These are phyloP conservation scores for Calyptomena viridis DNA, from an alignment of 2,113 vertebrate species.

Conservation along the genomic window DNA sequence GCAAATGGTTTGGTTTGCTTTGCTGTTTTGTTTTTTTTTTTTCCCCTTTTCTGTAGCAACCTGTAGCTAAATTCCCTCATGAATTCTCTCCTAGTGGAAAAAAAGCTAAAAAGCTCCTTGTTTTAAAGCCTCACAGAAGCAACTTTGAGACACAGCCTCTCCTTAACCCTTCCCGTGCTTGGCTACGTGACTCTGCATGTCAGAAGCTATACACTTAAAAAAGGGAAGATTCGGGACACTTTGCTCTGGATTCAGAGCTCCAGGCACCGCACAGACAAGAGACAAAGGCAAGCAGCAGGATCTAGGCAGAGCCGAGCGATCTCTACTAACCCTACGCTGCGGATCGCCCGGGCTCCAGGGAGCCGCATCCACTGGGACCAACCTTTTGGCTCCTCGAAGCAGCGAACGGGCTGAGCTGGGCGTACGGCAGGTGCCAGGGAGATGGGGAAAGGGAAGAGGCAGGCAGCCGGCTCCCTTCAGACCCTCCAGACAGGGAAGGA, in stretches of 20 bases:
- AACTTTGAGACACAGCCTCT: not conserved
- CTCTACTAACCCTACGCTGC: not conserved
- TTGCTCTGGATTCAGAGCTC: not conserved
- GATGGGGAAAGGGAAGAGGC: not conserved
- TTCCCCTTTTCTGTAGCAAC: not conserved
- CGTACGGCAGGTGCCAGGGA: not conserved
- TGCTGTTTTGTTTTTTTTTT: no score
- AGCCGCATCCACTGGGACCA: accelerated
- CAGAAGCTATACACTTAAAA: accelerated
- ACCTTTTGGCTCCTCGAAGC: not conserved
- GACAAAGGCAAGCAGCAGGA: not conserved
- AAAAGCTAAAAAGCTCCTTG: not conserved
- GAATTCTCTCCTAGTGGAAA: not conserved
- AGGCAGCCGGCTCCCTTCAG: not conserved
- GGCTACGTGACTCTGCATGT: not conserved
- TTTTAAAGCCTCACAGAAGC: not conserved
- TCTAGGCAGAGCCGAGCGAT: not conserved
- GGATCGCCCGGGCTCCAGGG: not conserved
- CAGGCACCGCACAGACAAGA: not conserved
- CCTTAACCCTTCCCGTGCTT: not conserved
- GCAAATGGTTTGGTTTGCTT: not conserved
- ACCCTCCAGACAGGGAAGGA: not conserved
- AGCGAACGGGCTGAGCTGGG: not conserved
- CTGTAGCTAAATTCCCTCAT: not conserved
- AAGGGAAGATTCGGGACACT: not conserved